A percentile compares a stretch with the other conserved stretches of the same genome.
These are phyloP conservation scores for Cherax destructor DNA, from an alignment of 1,140 invertebrate genomes.

Conservation along the genomic window DNA sequence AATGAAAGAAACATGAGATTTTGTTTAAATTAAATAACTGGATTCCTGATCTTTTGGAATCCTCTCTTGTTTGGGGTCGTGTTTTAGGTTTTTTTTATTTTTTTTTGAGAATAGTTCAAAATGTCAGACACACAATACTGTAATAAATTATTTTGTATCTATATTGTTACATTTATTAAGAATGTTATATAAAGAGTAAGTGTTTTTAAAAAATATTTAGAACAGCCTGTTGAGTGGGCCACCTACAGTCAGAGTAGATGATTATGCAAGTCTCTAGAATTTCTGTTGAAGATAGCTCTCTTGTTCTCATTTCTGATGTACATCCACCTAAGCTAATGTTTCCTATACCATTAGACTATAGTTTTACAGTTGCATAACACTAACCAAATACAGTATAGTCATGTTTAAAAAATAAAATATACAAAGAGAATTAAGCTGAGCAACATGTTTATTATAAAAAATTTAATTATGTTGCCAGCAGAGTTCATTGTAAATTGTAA, in stretches of 20 bases:
- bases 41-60: not conserved
- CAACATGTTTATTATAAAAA: not conserved
- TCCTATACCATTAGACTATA: not conserved
- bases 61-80: not conserved
- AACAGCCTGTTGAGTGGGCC: slow-evolving; percentile 20
- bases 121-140: not conserved
- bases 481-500: not conserved
- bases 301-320: slow-evolving; percentile 30
- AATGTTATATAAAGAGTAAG: slow-evolving; percentile 9
- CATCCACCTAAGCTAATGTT: slow-evolving; percentile 31
- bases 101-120: slow-evolving; percentile 11
- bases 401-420: not conserved
- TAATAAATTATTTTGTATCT: slow-evolving; percentile 7
- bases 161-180: slow-evolving; percentile 1
- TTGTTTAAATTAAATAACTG: not conserved
- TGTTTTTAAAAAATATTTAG: slow-evolving; percentile 9
- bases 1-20: not conserved
- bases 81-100: not conserved
- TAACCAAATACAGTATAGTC: not conserved
- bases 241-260: not conserved
- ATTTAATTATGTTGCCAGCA: not conserved
- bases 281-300: not conserved
- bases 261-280: not conserved
- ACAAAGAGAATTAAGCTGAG: not conserved
- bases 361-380: not conserved